Conservation (phyloP, 2,888 invertebrate species). For the Galerucella pusilla region DNA sequence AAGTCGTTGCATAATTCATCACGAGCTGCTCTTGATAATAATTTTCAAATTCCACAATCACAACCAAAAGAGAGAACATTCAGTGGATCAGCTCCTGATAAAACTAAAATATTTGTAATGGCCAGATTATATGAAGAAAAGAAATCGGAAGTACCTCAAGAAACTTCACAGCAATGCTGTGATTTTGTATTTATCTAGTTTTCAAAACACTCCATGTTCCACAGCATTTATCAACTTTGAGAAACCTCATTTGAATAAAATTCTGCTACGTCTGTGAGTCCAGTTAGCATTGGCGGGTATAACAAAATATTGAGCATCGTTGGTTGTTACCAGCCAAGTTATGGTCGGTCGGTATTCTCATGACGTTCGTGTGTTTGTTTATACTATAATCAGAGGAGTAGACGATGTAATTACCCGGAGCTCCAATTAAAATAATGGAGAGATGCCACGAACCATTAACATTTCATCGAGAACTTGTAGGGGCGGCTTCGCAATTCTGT, state of each 20-base stretch:
- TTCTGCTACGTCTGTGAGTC: slow-evolving; percentile 10
- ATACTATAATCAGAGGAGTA: slow-evolving; percentile 62
- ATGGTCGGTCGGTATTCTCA: slow-evolving; percentile 56
- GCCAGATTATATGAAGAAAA: no score
- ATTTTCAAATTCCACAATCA: no score
- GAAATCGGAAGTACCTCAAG: no score
- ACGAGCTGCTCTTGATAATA: no score
- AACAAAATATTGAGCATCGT: slow-evolving; percentile 37
- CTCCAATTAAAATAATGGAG: slow-evolving; percentile 67
- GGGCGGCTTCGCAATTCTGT: slow-evolving; percentile 16
- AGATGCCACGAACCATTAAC: slow-evolving; percentile 66
- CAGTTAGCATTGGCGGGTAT: slow-evolving; percentile 42
- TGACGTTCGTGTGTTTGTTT: slow-evolving; percentile 63
- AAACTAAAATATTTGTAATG: no score
- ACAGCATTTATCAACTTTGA: no score
- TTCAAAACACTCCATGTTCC: no score
- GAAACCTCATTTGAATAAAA: not conserved
- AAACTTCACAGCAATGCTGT: no score
- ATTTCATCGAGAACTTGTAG: slow-evolving; percentile 57
- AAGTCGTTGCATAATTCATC: no score
- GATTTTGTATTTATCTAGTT: no score
- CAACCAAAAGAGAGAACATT: no score
- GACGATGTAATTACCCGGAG: slow-evolving; percentile 64
- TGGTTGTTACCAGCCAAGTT: slow-evolving; percentile 39
- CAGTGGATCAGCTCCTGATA: no score